A percentile compares a stretch with the other conserved stretches of the same genome.
Conservation (phyloP, 2,797 vertebrate species). For the Epinephelus awoara region DNA sequence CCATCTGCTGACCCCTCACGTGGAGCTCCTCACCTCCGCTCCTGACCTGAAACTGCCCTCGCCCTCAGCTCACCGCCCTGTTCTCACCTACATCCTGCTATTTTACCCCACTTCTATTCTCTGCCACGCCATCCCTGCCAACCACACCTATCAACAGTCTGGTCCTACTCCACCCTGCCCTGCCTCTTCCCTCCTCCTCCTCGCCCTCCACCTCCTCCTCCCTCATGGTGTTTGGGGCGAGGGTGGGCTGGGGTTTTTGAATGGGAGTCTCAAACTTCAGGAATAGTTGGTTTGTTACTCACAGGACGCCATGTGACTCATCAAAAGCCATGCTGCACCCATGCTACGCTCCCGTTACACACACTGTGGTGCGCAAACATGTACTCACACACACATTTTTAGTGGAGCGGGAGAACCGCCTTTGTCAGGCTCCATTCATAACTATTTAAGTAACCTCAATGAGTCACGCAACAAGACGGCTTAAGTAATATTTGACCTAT, state of each 20-base stretch:
- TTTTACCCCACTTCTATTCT: constrained; percentile 45
- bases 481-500: constrained; percentile 62
- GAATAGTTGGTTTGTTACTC: constrained; percentile 85
- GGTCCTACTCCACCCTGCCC: constrained; percentile 34
- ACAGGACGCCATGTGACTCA: constrained; percentile 84
- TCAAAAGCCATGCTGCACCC: constrained; percentile 74
- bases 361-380: constrained; percentile 30
- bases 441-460: constrained; percentile 71
- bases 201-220: constrained; percentile 16
- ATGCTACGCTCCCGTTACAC: constrained; percentile 64
- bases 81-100: constrained; percentile 69
- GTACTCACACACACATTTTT: constrained; percentile 26
- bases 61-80: constrained; percentile 10
- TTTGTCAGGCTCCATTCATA: constrained; percentile 69
- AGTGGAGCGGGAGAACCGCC: constrained; percentile 31
- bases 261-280: constrained; percentile 70
- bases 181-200: not conserved
- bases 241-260: constrained; percentile 62
- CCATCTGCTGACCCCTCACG: constrained; percentile 2
- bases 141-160: constrained; percentile 66
- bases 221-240: constrained; percentile 27
- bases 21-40: not conserved
- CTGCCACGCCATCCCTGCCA: constrained; percentile 35
- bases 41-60: constrained; percentile 51
- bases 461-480: constrained; percentile 68